phyloP scores from a whole-genome alignment of 92 coral and sea anemone genomes.

The Porites evermanni region DNA sequence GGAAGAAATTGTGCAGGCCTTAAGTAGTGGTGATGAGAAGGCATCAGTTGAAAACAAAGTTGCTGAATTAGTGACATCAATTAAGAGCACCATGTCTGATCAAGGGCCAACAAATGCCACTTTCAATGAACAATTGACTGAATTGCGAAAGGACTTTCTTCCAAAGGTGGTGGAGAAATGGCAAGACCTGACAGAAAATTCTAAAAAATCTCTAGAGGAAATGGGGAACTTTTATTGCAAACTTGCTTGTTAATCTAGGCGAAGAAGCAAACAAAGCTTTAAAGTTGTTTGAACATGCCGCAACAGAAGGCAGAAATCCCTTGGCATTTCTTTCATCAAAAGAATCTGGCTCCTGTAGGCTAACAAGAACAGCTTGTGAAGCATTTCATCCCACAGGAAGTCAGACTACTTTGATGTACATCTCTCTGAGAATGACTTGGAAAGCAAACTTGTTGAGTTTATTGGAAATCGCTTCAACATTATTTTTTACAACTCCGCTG shows the following conservation, averaged over 20 bases:
- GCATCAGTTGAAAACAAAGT: slow-evolving; percentile 11
- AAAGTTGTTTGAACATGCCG: not conserved
- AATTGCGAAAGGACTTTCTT: slow-evolving; percentile 20
- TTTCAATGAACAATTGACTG: slow-evolving; percentile 21
- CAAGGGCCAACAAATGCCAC: slow-evolving; percentile 43
- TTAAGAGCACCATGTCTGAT: slow-evolving; percentile 38
- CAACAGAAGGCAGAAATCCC: slow-evolving; percentile 42
- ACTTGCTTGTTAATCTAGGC: not conserved
- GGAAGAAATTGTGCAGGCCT: not conserved
- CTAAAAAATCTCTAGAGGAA: slow-evolving; percentile 18
- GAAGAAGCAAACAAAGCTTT: slow-evolving; percentile 43
- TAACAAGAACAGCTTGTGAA: slow-evolving; percentile 40
- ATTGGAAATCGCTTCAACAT: slow-evolving; percentile 39
- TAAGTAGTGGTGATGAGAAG: slow-evolving; percentile 8
- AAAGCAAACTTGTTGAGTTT: slow-evolving; percentile 42
- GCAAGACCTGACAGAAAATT: slow-evolving; percentile 14
- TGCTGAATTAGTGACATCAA: slow-evolving; percentile 30
- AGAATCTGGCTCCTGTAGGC: slow-evolving; percentile 42
- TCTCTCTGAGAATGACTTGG: not conserved
- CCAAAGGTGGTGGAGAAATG: slow-evolving; percentile 48
- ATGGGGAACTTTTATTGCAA: slow-evolving; percentile 48
- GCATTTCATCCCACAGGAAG: slow-evolving; percentile 39
- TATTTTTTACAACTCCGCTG: slow-evolving; percentile 24
- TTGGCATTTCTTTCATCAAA: slow-evolving; percentile 43
- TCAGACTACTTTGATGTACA: slow-evolving; percentile 37